Evolutionary conservation across 1,140 invertebrate genomes (phyloP).

Genomic region (Drosophila kepulauana): DNA sequence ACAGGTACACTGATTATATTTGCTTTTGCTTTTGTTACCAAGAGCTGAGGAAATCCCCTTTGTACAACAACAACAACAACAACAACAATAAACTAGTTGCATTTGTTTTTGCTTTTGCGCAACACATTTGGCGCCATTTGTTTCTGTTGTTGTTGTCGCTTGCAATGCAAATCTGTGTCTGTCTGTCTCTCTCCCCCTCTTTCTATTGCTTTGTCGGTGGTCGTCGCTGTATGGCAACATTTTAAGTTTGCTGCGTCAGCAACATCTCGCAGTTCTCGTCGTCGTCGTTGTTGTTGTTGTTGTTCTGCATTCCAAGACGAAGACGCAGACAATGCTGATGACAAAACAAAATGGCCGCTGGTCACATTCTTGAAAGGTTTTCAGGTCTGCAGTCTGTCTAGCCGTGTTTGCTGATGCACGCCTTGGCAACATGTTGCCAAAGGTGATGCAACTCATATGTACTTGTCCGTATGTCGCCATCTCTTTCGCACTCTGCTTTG

Average conservation of each 20-base stretch:
- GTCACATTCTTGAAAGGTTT: slow-evolving; percentile 43
- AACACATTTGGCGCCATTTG: slow-evolving; percentile 17
- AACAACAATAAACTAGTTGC: slow-evolving; percentile 19
- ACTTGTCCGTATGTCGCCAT: background rate
- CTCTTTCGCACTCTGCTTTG: slow-evolving; percentile 8
- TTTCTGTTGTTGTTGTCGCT: slow-evolving; percentile 1
- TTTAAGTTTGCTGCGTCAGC: slow-evolving; percentile 37
- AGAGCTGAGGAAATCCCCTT: slow-evolving; percentile 19
- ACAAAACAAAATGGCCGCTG: slow-evolving; percentile 32
- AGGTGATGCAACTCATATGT: slow-evolving; percentile 8
- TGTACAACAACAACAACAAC: slow-evolving; percentile 10
- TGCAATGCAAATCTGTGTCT: slow-evolving; percentile 14
- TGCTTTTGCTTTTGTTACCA: slow-evolving; percentile 1
- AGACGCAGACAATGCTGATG: slow-evolving; percentile 5
- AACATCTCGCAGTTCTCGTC: slow-evolving; percentile 21
- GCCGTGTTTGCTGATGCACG: slow-evolving; percentile 48
- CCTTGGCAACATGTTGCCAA: slow-evolving; percentile 62
- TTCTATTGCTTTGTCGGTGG: background rate
- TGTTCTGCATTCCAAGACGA: slow-evolving; percentile 26
- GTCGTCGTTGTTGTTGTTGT: slow-evolving; percentile 4
- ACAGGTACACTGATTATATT: background rate
- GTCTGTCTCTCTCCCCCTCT: background rate
- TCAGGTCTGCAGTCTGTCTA: slow-evolving; percentile 67
- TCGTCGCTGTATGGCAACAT: slow-evolving; percentile 25
- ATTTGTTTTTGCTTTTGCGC: slow-evolving; percentile 9